Conservation (phyloP, 2,888 invertebrate genomes). For the Poecilobothrus nobilitatus region DNA sequence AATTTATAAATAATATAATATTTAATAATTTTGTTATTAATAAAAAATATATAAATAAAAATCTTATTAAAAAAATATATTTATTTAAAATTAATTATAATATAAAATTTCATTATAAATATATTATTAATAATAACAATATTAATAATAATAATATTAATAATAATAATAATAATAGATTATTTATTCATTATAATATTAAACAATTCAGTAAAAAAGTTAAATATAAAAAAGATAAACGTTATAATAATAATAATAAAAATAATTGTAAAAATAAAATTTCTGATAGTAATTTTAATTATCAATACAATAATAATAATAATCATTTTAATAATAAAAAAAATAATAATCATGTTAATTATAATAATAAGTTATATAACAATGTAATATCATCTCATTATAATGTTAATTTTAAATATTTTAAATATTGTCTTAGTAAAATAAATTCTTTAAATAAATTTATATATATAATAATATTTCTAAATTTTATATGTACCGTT, state of each 20-base stretch:
- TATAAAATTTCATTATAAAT: neutral
- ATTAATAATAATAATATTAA: neutral
- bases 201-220: neutral
- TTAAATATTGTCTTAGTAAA: neutral
- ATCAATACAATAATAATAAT: too few relatives aligned
- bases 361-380: too few relatives aligned
- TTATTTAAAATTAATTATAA: too few relatives aligned
- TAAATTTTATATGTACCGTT: conserved; percentile 1
- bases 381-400: too few relatives aligned
- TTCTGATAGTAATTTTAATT: too few relatives aligned
- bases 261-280: too few relatives aligned
- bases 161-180: neutral
- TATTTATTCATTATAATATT: neutral
- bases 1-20: too few relatives aligned
- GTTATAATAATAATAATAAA: neutral
- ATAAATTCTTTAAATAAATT: neutral
- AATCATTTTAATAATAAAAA: too few relatives aligned
- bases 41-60: too few relatives aligned
- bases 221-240: neutral
- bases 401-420: too few relatives aligned
- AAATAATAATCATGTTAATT: too few relatives aligned
- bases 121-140: neutral
- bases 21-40: too few relatives aligned
- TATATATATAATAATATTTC: neutral
- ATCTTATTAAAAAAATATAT: neutral